phyloP scores from a whole-genome alignment of 2,797 vertebrate species.

The Pelobates cultripes region DNA sequence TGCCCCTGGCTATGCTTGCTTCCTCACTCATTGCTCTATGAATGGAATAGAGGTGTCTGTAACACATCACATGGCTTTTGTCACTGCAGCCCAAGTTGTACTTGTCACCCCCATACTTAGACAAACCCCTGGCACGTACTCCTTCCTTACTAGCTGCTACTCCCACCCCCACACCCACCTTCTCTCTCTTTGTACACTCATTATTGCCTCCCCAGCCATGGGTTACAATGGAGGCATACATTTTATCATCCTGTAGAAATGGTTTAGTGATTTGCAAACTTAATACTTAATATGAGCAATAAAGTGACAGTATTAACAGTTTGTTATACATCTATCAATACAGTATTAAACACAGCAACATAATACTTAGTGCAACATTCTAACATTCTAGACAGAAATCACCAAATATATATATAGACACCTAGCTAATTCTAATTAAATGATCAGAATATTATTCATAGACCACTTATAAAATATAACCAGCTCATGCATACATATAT shows the following conservation, averaged over 20 bases:
- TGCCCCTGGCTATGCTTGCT: constrained; percentile 1
- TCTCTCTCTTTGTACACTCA: background rate
- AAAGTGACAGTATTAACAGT: no score
- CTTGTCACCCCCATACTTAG: constrained; percentile 45
- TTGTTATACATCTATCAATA: no score
- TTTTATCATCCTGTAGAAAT: constrained; percentile 3
- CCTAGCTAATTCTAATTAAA: no score
- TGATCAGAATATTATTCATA: no score
- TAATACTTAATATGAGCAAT: background rate
- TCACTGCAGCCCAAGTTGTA: constrained; percentile 31
- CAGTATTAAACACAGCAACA: no score
- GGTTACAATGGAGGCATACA: constrained; percentile 42
- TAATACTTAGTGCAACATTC: no score
- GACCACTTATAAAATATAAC: no score
- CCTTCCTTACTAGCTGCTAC: background rate
- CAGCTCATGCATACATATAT: no score
- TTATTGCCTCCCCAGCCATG: constrained; percentile 1
- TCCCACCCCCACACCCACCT: constrained; percentile 10
- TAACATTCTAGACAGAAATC: no score
- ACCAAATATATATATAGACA: no score
- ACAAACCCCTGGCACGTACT: constrained; percentile 44
- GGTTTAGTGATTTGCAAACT: background rate
- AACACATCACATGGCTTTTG: constrained; percentile 40
- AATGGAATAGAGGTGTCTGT: constrained; percentile 20
- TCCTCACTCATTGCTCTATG: constrained; percentile 10